Percentiles rank a stretch among this genome's conserved stretches.
Evolutionary conservation across 2,797 vertebrate genomes (phyloP).

Genomic region (Okamejei kenojei): DNA sequence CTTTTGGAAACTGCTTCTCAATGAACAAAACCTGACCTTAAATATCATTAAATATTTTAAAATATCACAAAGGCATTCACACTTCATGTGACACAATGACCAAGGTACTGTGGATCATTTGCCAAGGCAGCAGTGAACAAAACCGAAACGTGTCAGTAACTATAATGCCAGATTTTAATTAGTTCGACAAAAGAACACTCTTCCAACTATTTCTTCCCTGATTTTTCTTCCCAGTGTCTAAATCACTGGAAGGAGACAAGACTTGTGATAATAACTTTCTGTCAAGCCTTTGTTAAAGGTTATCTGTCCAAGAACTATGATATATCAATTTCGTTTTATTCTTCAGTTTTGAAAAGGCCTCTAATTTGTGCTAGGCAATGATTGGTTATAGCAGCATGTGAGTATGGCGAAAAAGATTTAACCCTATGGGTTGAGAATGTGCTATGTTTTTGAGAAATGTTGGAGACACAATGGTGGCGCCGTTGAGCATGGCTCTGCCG

Average conservation of each 20-base stretch:
- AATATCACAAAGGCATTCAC: slow-evolving; percentile 26
- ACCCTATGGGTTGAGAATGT: neutral
- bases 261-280: slow-evolving; percentile 27
- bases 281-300: slow-evolving; percentile 33
- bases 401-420: neutral
- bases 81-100: slow-evolving; percentile 28
- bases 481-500: too few relatives aligned
- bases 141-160: slow-evolving; percentile 13
- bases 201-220: slow-evolving; percentile 29
- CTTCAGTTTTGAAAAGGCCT: slow-evolving; percentile 23
- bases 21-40: slow-evolving; percentile 12
- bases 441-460: neutral
- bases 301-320: slow-evolving; percentile 15
- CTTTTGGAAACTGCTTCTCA: slow-evolving; percentile 3
- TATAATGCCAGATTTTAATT: slow-evolving; percentile 33
- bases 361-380: neutral
- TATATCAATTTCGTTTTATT: slow-evolving; percentile 22
- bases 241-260: slow-evolving; percentile 30
- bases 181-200: slow-evolving; percentile 16
- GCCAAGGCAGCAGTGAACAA: slow-evolving; percentile 17
- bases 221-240: slow-evolving; percentile 26
- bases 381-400: slow-evolving; percentile 15
- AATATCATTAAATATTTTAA: slow-evolving; percentile 18
- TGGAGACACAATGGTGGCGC: neutral
- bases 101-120: slow-evolving; percentile 7